Evolutionary conservation across 2,113 vertebrate species (phyloP).

Genomic region (Heptranchias perlo): DNA sequence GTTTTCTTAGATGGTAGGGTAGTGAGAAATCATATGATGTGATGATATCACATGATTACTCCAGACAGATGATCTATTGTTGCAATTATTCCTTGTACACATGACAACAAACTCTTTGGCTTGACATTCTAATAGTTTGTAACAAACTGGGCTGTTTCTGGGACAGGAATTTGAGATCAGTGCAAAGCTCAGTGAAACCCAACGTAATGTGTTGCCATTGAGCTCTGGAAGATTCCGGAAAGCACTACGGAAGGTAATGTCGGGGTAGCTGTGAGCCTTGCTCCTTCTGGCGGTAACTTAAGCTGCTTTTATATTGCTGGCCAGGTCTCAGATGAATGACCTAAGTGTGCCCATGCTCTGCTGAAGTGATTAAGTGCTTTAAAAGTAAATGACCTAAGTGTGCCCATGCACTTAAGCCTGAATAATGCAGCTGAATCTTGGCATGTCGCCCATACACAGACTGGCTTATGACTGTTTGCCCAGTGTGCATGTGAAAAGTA

Average conservation of each 20-base stretch:
- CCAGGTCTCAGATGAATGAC: too few species aligned
- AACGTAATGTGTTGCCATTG: neutral
- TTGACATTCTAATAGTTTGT: neutral
- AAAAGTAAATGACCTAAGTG: too few species aligned
- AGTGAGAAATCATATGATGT: neutral
- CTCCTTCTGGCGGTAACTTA: too few species aligned
- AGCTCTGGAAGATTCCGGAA: neutral
- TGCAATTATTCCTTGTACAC: neutral
- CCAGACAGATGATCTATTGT: neutral
- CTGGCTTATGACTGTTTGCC: too few species aligned
- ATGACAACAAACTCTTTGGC: neutral
- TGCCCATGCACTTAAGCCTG: too few species aligned
- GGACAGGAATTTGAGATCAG: neutral
- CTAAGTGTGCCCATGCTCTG: too few species aligned
- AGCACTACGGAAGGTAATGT: neutral
- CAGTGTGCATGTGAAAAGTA: too few species aligned
- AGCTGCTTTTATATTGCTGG: too few species aligned
- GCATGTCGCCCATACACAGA: too few species aligned
- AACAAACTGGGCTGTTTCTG: neutral
- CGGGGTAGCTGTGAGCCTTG: too few species aligned
- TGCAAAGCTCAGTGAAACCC: neutral
- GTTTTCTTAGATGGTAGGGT: neutral
- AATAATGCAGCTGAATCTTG: too few species aligned
- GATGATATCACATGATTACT: neutral
- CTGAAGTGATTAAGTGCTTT: too few species aligned